Evolutionary conservation across 2,888 invertebrate genomes (phyloP).

Genomic region (Hemithea aestivaria): DNA sequence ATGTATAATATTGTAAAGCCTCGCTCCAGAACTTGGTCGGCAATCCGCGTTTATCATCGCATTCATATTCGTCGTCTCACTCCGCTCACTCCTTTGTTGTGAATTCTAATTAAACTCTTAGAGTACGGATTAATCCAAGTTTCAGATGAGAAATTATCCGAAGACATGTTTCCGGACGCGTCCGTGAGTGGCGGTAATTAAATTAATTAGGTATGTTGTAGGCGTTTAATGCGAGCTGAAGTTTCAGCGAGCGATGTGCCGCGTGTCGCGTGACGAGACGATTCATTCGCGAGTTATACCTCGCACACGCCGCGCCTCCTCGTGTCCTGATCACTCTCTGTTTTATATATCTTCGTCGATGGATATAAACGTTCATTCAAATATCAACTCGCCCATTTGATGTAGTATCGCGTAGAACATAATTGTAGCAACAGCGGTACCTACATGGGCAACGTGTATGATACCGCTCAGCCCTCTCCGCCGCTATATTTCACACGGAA

Average conservation of each 20-base stretch:
- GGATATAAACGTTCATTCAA: too few relatives aligned
- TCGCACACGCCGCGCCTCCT: too few relatives aligned
- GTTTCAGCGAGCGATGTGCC: not conserved
- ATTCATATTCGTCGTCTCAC: constrained; percentile 8
- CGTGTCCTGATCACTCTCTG: too few relatives aligned
- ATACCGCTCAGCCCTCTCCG: too few relatives aligned
- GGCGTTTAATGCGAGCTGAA: constrained; percentile 10
- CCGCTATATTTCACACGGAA: constrained; percentile 9
- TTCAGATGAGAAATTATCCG: constrained; percentile 14
- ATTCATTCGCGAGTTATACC: too few relatives aligned
- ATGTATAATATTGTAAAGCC: not conserved
- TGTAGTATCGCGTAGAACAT: too few relatives aligned
- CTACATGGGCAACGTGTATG: too few relatives aligned
- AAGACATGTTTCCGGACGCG: constrained; percentile 14
- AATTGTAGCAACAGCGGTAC: too few relatives aligned
- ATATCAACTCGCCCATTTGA: too few relatives aligned
- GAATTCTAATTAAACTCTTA: constrained; percentile 22
- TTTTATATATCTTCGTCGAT: too few relatives aligned
- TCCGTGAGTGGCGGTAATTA: constrained; percentile 17
- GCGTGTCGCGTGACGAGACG: constrained; percentile 1
- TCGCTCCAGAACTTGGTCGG: constrained; percentile 1
- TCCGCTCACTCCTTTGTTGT: constrained; percentile 12
- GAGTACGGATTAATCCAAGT: constrained; percentile 17
- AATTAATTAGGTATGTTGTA: constrained; percentile 15
- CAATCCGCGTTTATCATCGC: constrained; percentile 1